Percentiles rank a stretch among this genome's conserved stretches.
Conservation (phyloP, 92 coral and sea anemone species). For the Epizoanthus stellaris region DNA sequence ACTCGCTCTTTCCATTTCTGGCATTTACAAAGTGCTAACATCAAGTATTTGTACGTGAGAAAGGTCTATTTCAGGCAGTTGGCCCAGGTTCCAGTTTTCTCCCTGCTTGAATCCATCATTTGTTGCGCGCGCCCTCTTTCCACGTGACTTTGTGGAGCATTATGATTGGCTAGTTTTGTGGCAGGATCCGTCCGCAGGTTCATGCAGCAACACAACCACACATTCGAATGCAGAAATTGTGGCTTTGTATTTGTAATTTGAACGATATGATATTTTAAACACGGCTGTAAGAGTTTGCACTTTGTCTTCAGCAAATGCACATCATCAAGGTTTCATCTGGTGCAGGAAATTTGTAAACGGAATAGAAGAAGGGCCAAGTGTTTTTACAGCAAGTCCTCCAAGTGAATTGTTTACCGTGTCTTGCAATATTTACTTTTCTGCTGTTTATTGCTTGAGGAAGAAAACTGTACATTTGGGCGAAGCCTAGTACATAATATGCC, state of each 20-base stretch:
- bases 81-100: no score
- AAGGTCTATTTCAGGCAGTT: no score
- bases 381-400: neutral
- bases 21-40: no score
- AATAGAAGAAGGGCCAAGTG: neutral
- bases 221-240: conserved; percentile 1
- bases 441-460: conserved; percentile 2
- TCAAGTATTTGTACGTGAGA: no score
- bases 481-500: neutral
- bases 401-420: neutral
- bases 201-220: neutral
- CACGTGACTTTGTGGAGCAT: conserved; percentile 31
- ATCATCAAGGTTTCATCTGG: conserved; percentile 5
- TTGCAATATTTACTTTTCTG: conserved; percentile 34
- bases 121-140: conserved; percentile 27
- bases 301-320: conserved; percentile 17
- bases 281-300: neutral
- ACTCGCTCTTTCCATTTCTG: no score
- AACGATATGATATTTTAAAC: conserved; percentile 9
- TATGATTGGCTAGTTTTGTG: conserved; percentile 19
- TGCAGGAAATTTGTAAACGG: neutral
- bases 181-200: conserved; percentile 12
- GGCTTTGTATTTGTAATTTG: conserved; percentile 9
- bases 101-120: neutral
- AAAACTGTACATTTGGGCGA: neutral